These are phyloP conservation scores for Eupeodes luniger DNA, from an alignment of 2,888 invertebrate genomes.

Conservation along the genomic window DNA sequence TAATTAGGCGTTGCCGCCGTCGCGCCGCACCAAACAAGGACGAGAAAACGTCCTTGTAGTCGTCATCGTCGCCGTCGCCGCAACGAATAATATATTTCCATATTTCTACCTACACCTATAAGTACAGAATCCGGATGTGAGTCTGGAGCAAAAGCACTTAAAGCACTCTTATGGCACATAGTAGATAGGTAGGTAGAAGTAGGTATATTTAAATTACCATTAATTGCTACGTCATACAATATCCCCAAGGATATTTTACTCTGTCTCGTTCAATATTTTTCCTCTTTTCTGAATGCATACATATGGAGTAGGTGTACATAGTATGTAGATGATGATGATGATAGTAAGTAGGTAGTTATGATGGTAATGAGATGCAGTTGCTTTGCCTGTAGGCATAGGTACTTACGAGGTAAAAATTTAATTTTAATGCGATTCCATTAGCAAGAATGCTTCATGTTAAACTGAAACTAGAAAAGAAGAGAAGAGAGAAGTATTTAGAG, in stretches of 20 bases:
- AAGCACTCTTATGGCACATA: slow-evolving; percentile 15
- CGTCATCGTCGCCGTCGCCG: neutral
- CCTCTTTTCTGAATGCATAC: neutral
- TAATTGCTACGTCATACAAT: slow-evolving; percentile 49
- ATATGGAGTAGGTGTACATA: neutral
- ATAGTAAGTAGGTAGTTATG: slow-evolving; percentile 41
- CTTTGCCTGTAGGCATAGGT: slow-evolving; percentile 27
- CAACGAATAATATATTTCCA: neutral
- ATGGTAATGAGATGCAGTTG: slow-evolving; percentile 52
- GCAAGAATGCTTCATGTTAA: slow-evolving; percentile 40
- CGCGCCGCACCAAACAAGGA: slow-evolving; percentile 10
- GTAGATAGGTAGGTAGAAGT: neutral
- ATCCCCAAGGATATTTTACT: slow-evolving; percentile 30
- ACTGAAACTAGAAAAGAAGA: neutral
- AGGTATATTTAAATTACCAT: slow-evolving; percentile 65
- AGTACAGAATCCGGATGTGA: slow-evolving; percentile 19
- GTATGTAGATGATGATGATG: neutral
- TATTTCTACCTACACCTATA: too few species aligned
- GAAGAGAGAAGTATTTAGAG: neutral
- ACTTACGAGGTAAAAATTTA: slow-evolving; percentile 45
- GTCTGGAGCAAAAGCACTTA: slow-evolving; percentile 48
- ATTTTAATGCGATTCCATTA: slow-evolving; percentile 69
- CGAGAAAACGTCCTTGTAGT: neutral
- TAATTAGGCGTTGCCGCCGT: slow-evolving; percentile 47
- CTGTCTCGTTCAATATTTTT: slow-evolving; percentile 15